Evolutionary conservation across 92 coral and sea anemone species (phyloP), one percentile per base, ranked within the genome.

Genomic region (Phenganax subtilis): DNA sequence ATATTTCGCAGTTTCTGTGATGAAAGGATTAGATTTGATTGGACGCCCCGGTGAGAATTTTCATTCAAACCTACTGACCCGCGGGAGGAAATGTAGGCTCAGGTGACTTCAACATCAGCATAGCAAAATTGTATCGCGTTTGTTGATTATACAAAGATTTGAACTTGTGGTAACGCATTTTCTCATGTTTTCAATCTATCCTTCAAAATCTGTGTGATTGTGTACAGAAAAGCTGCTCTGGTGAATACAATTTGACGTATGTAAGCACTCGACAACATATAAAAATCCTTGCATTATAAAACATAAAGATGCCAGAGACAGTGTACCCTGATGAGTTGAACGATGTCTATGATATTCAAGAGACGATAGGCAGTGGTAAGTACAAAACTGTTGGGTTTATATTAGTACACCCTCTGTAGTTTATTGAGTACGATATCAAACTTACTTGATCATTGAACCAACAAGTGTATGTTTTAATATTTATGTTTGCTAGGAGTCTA

Each of bases 351-450:
- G 96, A 96, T 20, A 78, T 96, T 65, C 90, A 68, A 71, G 88
- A 96, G 81, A 96, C 99, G 64, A 89, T 96, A 86, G 99, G 99
- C 37, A 96, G 97, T 56, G 99, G 99, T 96, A 87, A 80, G 99
- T 90, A 54, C 58, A 17, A 6, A 28, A 0, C 56, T 61, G 51
- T 31, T 59, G 55, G 7, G 67, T 52, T 8, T 15, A 56, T 76
- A 47, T 28, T 28, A 14, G 28, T 52, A 31, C 14, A 73, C 27
- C 71, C 12, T 3, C n/a, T 55, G 57, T 75, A 25, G 47, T 30
- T 27, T 30, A 55, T 30, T 17, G 27, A 17, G 30, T 0, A 8
- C 70, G 25, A 62, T 62, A 62, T 16, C 5, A 64, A 64, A 64
- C 70, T 20, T 44, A 64, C 70, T 64, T 1, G 16, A 44, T 64